Percentiles rank a stretch among this genome's conserved stretches.
These are phyloP conservation scores for Bolinopsis microptera DNA, from an alignment of 37 sponge, comb jelly and placozoan genomes.

Conservation along the genomic window DNA sequence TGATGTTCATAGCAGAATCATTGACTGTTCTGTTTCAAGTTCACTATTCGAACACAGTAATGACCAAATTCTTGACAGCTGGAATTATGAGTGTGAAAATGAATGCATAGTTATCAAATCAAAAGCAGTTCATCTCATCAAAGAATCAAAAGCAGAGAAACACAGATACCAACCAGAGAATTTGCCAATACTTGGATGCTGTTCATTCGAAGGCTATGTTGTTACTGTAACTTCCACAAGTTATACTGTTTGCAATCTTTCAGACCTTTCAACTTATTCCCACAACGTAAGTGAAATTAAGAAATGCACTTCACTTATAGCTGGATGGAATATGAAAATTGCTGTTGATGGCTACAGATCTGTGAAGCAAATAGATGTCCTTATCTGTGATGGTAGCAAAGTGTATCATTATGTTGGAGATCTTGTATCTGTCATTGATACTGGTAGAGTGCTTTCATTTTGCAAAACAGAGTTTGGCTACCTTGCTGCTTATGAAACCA, in stretches of 20 bases:
- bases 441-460: conserved; percentile 18
- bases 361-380: neutral
- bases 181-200: neutral
- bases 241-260: conserved; percentile 1
- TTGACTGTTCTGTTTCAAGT: neutral
- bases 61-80: neutral
- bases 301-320: conserved; percentile 1
- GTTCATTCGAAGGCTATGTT: neutral
- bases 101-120: neutral
- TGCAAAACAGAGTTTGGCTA: conserved; percentile 6
- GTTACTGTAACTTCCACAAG: neutral
- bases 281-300: neutral
- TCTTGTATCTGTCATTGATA: neutral
- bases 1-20: neutral
- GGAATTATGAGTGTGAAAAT: neutral
- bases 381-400: conserved; percentile 8
- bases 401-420: conserved; percentile 18
- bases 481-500: conserved; percentile 30
- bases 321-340: neutral
- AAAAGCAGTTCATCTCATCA: neutral
- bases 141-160: neutral
- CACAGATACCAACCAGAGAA: neutral
- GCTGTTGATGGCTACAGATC: neutral
- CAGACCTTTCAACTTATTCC: neutral
- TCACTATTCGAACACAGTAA: neutral